Evolutionary conservation across 2,797 vertebrate genomes (phyloP), one percentile per base, ranked within the genome.

Genomic region (Phaenicophaeus curvirostris): DNA sequence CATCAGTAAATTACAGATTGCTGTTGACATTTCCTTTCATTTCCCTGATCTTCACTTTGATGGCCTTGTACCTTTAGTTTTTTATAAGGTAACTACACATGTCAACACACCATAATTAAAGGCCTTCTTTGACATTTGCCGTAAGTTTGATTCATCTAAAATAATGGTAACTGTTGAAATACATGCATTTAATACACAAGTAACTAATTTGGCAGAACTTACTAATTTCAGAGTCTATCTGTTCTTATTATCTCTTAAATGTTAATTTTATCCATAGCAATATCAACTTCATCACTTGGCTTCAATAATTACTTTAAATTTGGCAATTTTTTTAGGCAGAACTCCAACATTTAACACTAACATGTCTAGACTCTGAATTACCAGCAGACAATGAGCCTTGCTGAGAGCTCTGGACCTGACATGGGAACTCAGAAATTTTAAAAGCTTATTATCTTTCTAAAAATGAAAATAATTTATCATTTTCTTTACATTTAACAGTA

Each of bases 371-470:
- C 16, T 78, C 50, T 19, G 28, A 69, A 81, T 15, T 13, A 55
- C 31, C 39, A 84, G 44, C 5, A 75, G 35, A 13, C 31, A 82
- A 39, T 4, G 28, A 18, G 30, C 8, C 62, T 82, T 79, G 65
- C 42, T 77, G n/a, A 75, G 87, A 91, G 28, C 57, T 68, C 37
- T 94, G 74, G 28, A 48, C 27, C 33, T 18, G 42, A 74, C 33
- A 35, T 31, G 54, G 77, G 7, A 67, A 78, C 66, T 67, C 59
- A 48, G 20, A 30, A 50, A 30, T 50, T 93, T 92, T 44, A 46
- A 94, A 94, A 94, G 13, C 44, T 37, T 90, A 81, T 90, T 85
- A 65, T 80, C 30, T 46, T 90, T 50, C 44, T 89, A 30, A 57
- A 94, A 93, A 76, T 53, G 13, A 50, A 85, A 74, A 78, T 33